Conservation (phyloP, 2,113 vertebrate species). For the Shinisaurus crocodilurus region DNA sequence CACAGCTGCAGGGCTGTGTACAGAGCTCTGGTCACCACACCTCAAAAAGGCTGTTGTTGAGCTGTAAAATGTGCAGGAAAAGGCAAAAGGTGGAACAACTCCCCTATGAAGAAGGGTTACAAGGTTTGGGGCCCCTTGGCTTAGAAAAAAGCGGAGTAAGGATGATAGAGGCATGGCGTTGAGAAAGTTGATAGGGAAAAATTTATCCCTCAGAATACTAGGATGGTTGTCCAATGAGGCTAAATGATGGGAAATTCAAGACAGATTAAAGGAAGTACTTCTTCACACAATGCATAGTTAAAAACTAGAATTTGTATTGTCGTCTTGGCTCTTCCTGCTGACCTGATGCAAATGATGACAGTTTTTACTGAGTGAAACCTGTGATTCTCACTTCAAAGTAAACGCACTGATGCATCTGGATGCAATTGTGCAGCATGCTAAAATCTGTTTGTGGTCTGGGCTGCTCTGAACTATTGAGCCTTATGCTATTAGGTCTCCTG, state of each 20-base stretch:
- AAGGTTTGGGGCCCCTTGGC: not conserved
- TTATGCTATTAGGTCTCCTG: accelerated
- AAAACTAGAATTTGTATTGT: too few species aligned
- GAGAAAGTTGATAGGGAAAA: too few species aligned
- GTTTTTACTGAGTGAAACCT: not conserved
- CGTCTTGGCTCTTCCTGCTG: accelerated
- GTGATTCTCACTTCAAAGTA: constrained; percentile 75
- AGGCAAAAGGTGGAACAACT: not conserved
- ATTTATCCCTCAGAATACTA: too few species aligned
- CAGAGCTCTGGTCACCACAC: too few species aligned
- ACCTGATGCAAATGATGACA: constrained; percentile 43
- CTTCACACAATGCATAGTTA: too few species aligned
- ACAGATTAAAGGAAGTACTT: too few species aligned
- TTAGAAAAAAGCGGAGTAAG: not conserved
- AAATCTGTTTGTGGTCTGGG: not conserved
- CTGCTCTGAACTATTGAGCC: not conserved
- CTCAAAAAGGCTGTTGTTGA: too few species aligned
- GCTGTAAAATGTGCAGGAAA: not conserved
- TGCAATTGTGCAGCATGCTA: not conserved
- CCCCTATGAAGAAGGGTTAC: not conserved
- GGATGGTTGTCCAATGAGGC: too few species aligned
- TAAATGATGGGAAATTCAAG: too few species aligned
- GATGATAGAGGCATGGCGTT: too few species aligned
- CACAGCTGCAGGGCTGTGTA: too few species aligned
- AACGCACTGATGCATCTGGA: constrained; percentile 74